Conservation (phyloP, 2,888 invertebrate genomes). For the Ditula angustiorana region DNA sequence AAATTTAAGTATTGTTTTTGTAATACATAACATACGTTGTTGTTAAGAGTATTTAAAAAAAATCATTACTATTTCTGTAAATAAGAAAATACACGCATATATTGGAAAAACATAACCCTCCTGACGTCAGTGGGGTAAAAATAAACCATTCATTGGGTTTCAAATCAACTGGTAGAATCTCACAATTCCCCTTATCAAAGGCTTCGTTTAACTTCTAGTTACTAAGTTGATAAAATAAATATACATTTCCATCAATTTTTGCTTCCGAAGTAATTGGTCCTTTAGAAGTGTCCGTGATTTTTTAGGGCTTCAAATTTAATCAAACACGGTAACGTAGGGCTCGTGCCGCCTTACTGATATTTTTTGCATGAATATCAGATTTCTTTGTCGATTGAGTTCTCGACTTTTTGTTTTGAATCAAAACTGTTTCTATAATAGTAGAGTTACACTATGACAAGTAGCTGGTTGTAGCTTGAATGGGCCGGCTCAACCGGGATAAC, state of each 20-base stretch:
- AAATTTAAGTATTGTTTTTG: too few species aligned
- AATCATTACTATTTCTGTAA: too few species aligned
- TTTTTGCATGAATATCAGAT: constrained; percentile 11
- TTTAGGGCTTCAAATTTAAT: constrained; percentile 75
- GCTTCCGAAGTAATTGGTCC: constrained; percentile 1
- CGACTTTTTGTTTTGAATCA: neutral
- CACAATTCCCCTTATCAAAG: neutral
- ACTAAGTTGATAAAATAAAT: neutral
- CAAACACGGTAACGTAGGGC: constrained; percentile 56
- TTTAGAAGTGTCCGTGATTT: constrained; percentile 58
- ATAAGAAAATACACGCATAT: too few species aligned
- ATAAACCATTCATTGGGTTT: neutral
- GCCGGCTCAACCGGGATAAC: too few species aligned
- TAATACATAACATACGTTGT: too few species aligned
- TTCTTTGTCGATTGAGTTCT: neutral
- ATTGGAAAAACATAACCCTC: too few species aligned
- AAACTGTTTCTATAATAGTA: too few species aligned
- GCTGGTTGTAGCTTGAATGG: too few species aligned
- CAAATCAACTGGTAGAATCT: neutral
- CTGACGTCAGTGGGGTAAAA: too few species aligned
- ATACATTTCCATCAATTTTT: constrained; percentile 1
- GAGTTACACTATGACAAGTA: too few species aligned
- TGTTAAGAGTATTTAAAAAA: too few species aligned
- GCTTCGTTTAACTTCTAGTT: neutral
- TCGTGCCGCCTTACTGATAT: constrained; percentile 43